phyloP scores from a whole-genome alignment of 2,797 vertebrate genomes.

The Acridotheres tristis region DNA sequence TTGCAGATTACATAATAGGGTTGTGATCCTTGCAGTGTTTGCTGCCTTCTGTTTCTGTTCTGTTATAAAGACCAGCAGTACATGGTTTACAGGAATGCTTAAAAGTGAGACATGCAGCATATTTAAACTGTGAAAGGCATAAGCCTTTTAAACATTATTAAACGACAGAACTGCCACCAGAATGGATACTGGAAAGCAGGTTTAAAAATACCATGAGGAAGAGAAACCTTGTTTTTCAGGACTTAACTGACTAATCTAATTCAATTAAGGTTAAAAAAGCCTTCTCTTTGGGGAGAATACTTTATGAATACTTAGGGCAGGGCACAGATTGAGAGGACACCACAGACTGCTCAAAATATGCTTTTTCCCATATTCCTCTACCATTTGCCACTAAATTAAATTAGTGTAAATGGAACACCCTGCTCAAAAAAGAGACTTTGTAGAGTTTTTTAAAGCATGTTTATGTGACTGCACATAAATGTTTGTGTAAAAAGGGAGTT shows the following conservation, averaged over 20 bases:
- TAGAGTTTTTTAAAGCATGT: slow-evolving; percentile 80
- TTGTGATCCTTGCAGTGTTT: not conserved
- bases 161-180: not conserved
- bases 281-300: not conserved
- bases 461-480: slow-evolving; percentile 83
- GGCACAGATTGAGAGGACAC: not conserved
- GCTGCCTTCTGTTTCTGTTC: slow-evolving; percentile 27
- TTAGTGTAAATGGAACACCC: slow-evolving; percentile 13
- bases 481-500: slow-evolving; percentile 82
- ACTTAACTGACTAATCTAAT: not conserved
- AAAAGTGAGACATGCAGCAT: not conserved
- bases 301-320: not conserved
- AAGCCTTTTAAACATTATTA: not conserved
- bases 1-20: not conserved
- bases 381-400: not conserved
- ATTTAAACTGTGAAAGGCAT: not conserved
- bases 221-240: not conserved
- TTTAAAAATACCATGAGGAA: not conserved
- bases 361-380: not conserved
- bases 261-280: not conserved
- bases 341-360: not conserved
- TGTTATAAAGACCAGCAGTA: not conserved
- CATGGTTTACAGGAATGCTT: not conserved
- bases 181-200: not conserved
- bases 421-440: slow-evolving; percentile 74